Base-by-base conservation (phyloP, 2,888 invertebrate species). In the Megalurothrips usitatus region DNA sequence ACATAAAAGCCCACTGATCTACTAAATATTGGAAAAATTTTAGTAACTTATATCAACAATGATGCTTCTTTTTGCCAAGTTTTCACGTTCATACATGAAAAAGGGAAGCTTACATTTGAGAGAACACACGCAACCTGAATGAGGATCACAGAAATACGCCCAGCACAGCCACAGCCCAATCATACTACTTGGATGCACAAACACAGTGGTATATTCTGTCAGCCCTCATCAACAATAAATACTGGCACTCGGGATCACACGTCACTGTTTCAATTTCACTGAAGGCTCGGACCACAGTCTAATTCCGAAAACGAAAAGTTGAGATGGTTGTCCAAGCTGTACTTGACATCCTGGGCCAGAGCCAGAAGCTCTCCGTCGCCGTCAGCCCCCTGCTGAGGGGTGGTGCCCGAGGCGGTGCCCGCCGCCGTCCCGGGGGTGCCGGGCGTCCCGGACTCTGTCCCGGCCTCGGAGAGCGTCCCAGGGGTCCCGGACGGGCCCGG, bases 271-370 rank as follows among this genome's bases (percentile, higher is more conserved):
- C 11, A 26, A 75, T n/a, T 8, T 75, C 12, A 75, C 68, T 75
- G 68, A 9, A 75, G 68, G 26, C 23, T 75, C 9, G 68, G 23
- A 26, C 68, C 68, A 75, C 68, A 75, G 26, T 75, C 68, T 26
- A 75, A 26, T 26, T 75, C 68, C 12, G 68, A 75, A 75, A 75
- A 75, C 26, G 68, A 75, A 26, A 75, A 75, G 26, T 75, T 75
- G 26, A 75, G 68, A 23, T 75, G 68, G 68, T 75, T 75, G 12
- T 75, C 68, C 26, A 75, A 75, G 68, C 68, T 75, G 68, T 75
- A 75, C 68, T 75, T 75, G 26, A 75, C 68, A 75, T 75, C 68
- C 12, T 75, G 68, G 9, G 68, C 68, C 26, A 75, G 26, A 8
- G 68, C 68, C 68, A 75, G 26, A 23, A 75, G 68, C 9, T 75